Evolutionary conservation across 2,888 invertebrate species (phyloP), one percentile per base, ranked within the genome.

Genomic region (Lasiommata megera): DNA sequence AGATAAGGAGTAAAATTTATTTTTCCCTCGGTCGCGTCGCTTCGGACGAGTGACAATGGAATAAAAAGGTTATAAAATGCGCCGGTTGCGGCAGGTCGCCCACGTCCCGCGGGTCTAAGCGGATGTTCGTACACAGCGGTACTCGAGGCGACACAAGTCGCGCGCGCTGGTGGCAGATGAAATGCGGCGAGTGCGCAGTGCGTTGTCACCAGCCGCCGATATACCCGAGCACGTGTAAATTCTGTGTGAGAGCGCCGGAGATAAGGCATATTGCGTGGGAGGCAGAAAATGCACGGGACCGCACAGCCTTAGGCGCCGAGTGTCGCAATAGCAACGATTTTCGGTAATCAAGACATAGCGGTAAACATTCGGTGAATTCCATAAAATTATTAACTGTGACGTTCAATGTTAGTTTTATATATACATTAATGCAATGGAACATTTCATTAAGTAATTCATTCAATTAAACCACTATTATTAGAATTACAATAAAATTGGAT

Each of bases 1-100:
- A 90, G 90, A 90, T 90, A 90, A 90, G 88, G 81, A 84, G 78
- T 86, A 77, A 88, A 88, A 90, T 90, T 90, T 90, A 89, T 90
- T 86, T 87, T 88, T 82, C 80, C 82, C 82, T 82, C 79, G 81
- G 73, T 80, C 74, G 75, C 80, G 79, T 77, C 74, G 84, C 77
- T 75, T 72, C 77, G 79, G 71, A 71, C 71, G 79, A 82, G 88
- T 89, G 90, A 90, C 89, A 89, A 89, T 89, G 85, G 88, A 87
- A 88, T 89, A 88, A 88, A 89, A 88, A 87, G 87, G 88, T 89
- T 88, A 82, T 89, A 89, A 89, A 89, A 88, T 77, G 88, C 81
- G 79, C 74, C 79, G 77, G 84, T 80, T 77, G 84, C 77, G 79
- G 74, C 73, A 71, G 74, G 73, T 76, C 88, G 89, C 84, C 87